Percentiles rank a stretch among this genome's conserved stretches.
Evolutionary conservation across 2,113 vertebrate species (phyloP).

Genomic region (Tragelaphus imberbis): DNA sequence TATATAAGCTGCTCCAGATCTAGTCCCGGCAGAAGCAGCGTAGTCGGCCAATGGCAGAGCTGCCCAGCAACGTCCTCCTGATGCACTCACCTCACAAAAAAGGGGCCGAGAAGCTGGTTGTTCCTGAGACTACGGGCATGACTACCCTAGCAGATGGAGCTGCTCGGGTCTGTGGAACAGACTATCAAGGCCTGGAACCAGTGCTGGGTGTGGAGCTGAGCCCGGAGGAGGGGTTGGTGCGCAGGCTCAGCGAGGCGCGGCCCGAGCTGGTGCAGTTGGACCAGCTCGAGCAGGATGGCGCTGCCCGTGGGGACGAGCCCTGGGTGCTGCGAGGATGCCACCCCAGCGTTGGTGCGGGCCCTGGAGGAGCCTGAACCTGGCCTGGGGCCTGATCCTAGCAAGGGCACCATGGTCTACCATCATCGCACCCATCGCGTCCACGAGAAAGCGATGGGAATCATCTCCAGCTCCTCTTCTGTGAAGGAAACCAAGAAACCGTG

Average conservation of each 20-base stretch:
- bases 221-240: slow-evolving; percentile 95
- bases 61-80: slow-evolving; percentile 93
- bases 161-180: slow-evolving; percentile 97
- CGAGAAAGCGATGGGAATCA: slow-evolving; percentile 89
- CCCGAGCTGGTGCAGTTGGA: slow-evolving; percentile 95
- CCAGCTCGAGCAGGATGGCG: slow-evolving; percentile 95
- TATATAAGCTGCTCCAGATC: slow-evolving; percentile 92
- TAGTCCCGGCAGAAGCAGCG: slow-evolving; percentile 95
- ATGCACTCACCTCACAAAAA: slow-evolving; percentile 95
- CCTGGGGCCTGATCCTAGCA: slow-evolving; percentile 87
- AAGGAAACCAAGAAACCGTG: slow-evolving; percentile 90
- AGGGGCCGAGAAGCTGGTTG: slow-evolving; percentile 94
- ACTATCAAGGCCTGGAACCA: slow-evolving; percentile 99
- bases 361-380: slow-evolving; percentile 77
- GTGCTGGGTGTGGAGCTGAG: slow-evolving; percentile 97
- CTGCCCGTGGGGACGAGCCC: slow-evolving; percentile 95
- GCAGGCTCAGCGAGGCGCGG: slow-evolving; percentile 96
- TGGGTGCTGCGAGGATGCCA: slow-evolving; percentile 74
- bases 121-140: slow-evolving; percentile 96
- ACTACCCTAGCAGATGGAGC: slow-evolving; percentile 92
- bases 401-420: slow-evolving; percentile 92
- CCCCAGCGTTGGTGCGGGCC: slow-evolving; percentile 48
- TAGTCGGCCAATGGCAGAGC: slow-evolving; percentile 79
- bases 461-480: slow-evolving; percentile 87
- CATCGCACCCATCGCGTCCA: slow-evolving; percentile 91